These are phyloP conservation scores for Tinamus major DNA, from an alignment of 2,797 vertebrate genomes.

Conservation along the genomic window DNA sequence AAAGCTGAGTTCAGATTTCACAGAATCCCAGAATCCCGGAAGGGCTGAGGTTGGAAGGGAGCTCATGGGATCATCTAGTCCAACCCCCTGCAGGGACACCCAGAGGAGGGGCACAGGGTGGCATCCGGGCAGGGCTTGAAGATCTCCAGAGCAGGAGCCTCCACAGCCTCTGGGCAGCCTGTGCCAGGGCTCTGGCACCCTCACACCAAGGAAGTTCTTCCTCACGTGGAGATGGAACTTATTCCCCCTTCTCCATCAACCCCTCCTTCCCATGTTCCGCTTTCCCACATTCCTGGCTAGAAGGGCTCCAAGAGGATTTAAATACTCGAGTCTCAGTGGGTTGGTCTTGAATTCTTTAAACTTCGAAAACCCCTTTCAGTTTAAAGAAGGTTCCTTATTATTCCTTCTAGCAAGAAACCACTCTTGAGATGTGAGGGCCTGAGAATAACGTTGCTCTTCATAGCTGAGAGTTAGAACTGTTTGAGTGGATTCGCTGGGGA, in stretches of 20 bases:
- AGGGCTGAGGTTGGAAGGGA: no score
- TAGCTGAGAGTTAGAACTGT: accelerated
- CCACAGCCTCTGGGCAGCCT: no score
- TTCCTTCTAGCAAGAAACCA: accelerated
- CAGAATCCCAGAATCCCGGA: no score
- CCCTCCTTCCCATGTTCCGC: not conserved
- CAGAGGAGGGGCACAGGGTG: no score
- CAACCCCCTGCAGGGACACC: no score
- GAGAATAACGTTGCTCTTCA: accelerated
- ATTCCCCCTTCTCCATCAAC: no score
- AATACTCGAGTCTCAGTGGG: not conserved
- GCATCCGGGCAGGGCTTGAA: no score
- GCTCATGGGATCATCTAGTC: no score
- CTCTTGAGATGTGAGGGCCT: accelerated
- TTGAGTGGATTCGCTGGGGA: not conserved
- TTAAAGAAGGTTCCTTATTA: not conserved
- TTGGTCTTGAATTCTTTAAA: not conserved
- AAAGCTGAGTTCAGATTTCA: not conserved
- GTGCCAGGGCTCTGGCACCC: no score
- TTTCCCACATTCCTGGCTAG: not conserved
- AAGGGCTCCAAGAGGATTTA: not conserved
- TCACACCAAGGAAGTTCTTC: no score
- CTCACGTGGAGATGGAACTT: no score
- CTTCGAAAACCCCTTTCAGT: not conserved
- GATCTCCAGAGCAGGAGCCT: no score